Conservation (phyloP, 2,797 vertebrate species). For the Atherinosoma microstoma region DNA sequence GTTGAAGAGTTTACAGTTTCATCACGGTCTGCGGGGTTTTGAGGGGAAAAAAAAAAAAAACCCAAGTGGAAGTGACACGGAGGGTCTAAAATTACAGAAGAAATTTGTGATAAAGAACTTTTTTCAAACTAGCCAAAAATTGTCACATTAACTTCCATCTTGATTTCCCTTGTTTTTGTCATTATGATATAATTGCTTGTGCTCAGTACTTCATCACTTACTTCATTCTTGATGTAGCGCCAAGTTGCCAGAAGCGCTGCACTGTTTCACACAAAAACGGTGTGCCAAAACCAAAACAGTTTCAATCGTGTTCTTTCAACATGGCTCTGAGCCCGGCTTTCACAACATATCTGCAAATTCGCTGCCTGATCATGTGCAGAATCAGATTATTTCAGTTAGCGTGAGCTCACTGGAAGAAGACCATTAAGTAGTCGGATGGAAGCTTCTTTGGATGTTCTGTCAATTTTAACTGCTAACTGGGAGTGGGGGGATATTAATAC, state of each 20-base stretch:
- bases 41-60: background rate
- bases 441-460: slow-evolving; percentile 46
- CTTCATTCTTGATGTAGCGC: slow-evolving; percentile 49
- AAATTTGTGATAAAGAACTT: background rate
- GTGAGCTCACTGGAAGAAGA: slow-evolving; percentile 63
- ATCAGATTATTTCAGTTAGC: slow-evolving; percentile 47
- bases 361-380: slow-evolving; percentile 32
- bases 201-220: slow-evolving; percentile 43
- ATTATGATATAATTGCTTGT: slow-evolving; percentile 19
- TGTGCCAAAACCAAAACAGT: slow-evolving; percentile 37
- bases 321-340: slow-evolving; percentile 8
- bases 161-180: slow-evolving; percentile 12
- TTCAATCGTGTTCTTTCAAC: slow-evolving; percentile 49
- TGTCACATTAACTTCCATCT: background rate
- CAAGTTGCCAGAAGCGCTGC: slow-evolving; percentile 44
- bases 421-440: slow-evolving; percentile 35
- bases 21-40: slow-evolving; percentile 23
- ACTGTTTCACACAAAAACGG: slow-evolving; percentile 26
- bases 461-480: slow-evolving; percentile 31
- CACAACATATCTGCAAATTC: slow-evolving; percentile 24
- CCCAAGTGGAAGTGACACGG: slow-evolving; percentile 9
- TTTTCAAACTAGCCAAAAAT: background rate
- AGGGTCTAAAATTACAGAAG: slow-evolving; percentile 9
- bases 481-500: slow-evolving; percentile 35
- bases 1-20: slow-evolving; percentile 48